phyloP scores from a whole-genome alignment of 2,888 invertebrate genomes.

The Limnephilus rhombicus region DNA sequence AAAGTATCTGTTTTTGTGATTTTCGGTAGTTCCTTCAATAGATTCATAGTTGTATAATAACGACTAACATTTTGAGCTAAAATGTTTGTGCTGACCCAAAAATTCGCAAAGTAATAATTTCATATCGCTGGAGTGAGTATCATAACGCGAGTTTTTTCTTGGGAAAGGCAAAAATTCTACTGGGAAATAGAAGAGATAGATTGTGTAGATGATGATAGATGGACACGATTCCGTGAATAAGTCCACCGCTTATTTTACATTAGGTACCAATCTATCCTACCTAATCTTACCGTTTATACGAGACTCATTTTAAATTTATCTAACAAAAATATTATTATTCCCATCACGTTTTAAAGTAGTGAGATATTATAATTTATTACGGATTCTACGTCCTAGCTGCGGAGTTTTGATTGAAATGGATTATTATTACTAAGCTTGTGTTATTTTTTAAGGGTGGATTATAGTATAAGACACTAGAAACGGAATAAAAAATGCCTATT shows the following conservation, averaged over 20 bases:
- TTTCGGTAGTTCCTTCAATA: too few species aligned
- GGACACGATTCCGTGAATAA: not conserved
- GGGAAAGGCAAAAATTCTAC: not conserved
- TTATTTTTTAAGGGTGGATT: not conserved
- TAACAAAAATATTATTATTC: not conserved
- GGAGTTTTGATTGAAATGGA: not conserved
- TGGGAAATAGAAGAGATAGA: not conserved
- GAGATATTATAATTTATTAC: not conserved
- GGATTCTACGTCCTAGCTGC: not conserved
- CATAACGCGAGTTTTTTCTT: not conserved
- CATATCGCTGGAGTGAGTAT: not conserved
- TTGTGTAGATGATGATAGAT: not conserved
- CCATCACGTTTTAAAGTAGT: not conserved
- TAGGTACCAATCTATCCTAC: not conserved
- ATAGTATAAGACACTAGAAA: not conserved
- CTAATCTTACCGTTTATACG: not conserved
- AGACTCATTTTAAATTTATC: not conserved
- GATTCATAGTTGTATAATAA: too few species aligned
- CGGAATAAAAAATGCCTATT: not conserved
- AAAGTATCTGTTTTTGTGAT: too few species aligned
- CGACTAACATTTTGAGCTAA: too few species aligned
- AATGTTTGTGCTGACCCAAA: too few species aligned
- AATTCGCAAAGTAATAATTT: not conserved
- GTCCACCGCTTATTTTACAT: not conserved
- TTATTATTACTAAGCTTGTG: not conserved